phyloP scores from a whole-genome alignment of 2,888 invertebrate species.

The Parelbella ahira region DNA sequence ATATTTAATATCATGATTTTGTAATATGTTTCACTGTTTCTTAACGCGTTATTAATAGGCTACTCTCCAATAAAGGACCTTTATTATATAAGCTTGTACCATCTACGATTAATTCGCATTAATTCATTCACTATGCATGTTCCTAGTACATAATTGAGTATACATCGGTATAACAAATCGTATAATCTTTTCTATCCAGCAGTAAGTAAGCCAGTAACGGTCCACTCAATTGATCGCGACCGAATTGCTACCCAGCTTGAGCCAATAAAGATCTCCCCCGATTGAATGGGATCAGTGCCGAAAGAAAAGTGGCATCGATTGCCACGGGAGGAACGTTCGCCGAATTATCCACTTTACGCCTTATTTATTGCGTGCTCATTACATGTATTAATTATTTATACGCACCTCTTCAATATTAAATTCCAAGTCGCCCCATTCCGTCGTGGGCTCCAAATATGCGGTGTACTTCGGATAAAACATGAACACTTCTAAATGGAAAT shows the following conservation, averaged over 20 bases:
- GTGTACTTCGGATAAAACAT: slow-evolving; percentile 55
- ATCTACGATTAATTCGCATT: too few relatives aligned
- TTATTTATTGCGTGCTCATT: slow-evolving; percentile 18
- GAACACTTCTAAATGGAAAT: slow-evolving; percentile 67
- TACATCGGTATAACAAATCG: slow-evolving; percentile 34
- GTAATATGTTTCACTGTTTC: too few relatives aligned
- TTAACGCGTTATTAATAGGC: too few relatives aligned
- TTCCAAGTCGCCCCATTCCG: slow-evolving; percentile 21
- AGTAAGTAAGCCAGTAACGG: slow-evolving; percentile 50
- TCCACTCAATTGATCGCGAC: slow-evolving; percentile 54
- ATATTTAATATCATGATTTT: too few relatives aligned
- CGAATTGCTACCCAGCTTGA: slow-evolving; percentile 56
- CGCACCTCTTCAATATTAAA: slow-evolving; percentile 1
- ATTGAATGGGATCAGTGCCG: slow-evolving; percentile 55
- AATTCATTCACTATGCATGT: not conserved
- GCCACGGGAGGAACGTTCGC: slow-evolving; percentile 31
- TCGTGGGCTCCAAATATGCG: slow-evolving; percentile 46
- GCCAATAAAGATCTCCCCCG: slow-evolving; percentile 67
- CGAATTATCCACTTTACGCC: slow-evolving; percentile 29
- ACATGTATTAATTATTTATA: slow-evolving; percentile 3
- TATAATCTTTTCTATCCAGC: slow-evolving; percentile 31
- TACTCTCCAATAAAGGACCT: too few relatives aligned
- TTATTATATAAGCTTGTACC: too few relatives aligned
- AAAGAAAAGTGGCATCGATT: slow-evolving; percentile 47
- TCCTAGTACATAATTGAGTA: not conserved